Conservation (phyloP, 2,113 vertebrate genomes). For the Recurvirostra avosetta region DNA sequence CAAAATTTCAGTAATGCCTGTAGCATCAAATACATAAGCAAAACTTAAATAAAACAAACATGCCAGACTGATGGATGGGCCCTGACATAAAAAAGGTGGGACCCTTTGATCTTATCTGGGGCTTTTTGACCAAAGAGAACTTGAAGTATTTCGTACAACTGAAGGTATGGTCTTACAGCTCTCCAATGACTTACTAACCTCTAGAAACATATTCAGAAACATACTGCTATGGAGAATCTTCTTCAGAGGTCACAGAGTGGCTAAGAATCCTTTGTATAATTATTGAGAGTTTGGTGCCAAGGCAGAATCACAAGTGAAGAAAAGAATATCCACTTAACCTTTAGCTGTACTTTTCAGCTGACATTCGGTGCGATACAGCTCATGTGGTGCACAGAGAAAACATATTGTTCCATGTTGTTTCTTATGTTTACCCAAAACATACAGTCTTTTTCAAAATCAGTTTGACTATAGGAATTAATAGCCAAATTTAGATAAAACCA, state of each 20-base stretch:
- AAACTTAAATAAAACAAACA: background rate
- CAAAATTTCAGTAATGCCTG: background rate
- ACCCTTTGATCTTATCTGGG: background rate
- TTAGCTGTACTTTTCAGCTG: background rate
- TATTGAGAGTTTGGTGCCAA: background rate
- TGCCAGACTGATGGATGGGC: background rate
- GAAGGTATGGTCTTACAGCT: background rate
- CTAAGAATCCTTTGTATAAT: background rate
- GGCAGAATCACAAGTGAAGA: background rate
- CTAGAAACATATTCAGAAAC: background rate
- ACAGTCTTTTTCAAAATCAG: background rate
- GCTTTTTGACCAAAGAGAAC: background rate
- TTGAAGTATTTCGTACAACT: background rate
- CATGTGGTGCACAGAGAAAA: background rate
- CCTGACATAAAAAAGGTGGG: background rate
- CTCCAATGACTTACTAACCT: background rate
- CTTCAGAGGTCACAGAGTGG: background rate
- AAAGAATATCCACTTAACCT: background rate
- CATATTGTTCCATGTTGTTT: background rate
- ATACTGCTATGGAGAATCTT: background rate
- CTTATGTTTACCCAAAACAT: background rate
- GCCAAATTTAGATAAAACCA: conserved; percentile 44
- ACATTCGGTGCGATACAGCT: background rate
- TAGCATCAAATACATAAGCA: background rate
- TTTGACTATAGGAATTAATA: conserved; percentile 6